Percentiles rank a stretch among this genome's conserved stretches.
These are phyloP conservation scores for Cotesia glomerata DNA, from an alignment of 1,140 invertebrate species.

Conservation along the genomic window DNA sequence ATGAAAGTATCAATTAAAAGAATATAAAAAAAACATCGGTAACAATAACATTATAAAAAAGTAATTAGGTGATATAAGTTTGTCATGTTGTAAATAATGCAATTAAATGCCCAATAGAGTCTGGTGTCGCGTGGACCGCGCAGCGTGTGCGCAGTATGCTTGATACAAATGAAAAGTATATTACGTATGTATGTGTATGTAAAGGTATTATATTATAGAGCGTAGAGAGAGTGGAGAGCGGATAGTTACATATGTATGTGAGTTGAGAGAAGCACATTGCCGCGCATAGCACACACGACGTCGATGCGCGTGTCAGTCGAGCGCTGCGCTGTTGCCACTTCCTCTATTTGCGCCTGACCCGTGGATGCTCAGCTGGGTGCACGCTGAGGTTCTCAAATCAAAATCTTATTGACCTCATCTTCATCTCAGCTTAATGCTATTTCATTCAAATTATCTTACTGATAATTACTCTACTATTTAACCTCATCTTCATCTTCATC, in stretches of 20 bases:
- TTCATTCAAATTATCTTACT: too few species aligned
- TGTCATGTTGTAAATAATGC: conserved; percentile 24
- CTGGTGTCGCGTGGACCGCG: conserved; percentile 42
- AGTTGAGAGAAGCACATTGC: conserved; percentile 3
- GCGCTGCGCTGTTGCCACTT: conserved; percentile 55
- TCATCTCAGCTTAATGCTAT: not conserved
- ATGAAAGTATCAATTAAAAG: not conserved
- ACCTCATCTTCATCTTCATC: too few species aligned
- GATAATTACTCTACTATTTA: too few species aligned
- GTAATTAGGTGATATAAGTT: not conserved
- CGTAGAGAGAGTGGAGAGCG: not conserved
- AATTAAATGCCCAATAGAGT: conserved; percentile 40
- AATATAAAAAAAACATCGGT: not conserved
- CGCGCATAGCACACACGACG: conserved; percentile 14
- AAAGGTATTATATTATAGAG: too few species aligned
- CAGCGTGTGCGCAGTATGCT: conserved; percentile 33
- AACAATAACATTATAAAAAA: not conserved
- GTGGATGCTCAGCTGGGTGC: conserved; percentile 50
- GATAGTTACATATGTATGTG: not conserved
- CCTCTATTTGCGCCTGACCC: conserved; percentile 41
- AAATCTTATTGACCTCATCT: not conserved
- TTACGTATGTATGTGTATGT: not conserved
- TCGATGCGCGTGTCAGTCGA: conserved; percentile 32
- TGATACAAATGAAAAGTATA: conserved; percentile 16
- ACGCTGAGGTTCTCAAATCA: conserved; percentile 30